Evolutionary conservation across 2,113 vertebrate genomes (phyloP), one percentile per base, ranked within the genome.

Genomic region (Hyla sarda): DNA sequence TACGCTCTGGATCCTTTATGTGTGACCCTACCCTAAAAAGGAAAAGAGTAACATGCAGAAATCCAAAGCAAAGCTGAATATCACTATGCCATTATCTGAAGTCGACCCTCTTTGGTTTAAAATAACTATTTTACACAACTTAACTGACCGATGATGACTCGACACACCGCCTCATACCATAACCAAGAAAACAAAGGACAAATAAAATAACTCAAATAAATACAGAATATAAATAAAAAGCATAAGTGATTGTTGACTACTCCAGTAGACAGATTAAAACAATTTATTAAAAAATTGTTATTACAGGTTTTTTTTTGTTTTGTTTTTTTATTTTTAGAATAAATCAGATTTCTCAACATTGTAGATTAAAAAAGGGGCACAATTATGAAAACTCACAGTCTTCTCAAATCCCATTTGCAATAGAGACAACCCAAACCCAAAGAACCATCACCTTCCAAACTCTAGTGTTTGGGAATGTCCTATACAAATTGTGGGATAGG

Each of bases 91-190:
- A 32, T 25, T 85, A 65, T 14, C 41, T 52, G 23, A n/a, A 47
- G 23, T 54, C 34, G 45, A 60, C 71, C 65, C 77, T 86, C 84
- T 86, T 81, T 86, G 84, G 84, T 81, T 30, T 80, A 81, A 81
- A 72, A 30, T n/a, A 86, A 85, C 67, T 23, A 52, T 23, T 47
- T 13, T 21, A 54, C 34, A 77, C 10, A 30, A 11, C 62, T 48
- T 84, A 54, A 30, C 11, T 73, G 34, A 32, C 2, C n/a, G 60
- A 21, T 81, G 41, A 41, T 19, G n/a, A 81, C 12, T 45, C n/a
- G n/a, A 34, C 32, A 28, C 23, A 81, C 32, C 9, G 34, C n/a
- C 41, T n/a, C 21, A 47, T 21, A 45, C 28, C 13, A 21, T 7
- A 65, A 72, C 34, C 30, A 37, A 13, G n/a, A 8, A 56, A 83